phyloP scores from a whole-genome alignment of 2,113 vertebrate genomes.

The Xiphophorus couchianus region DNA sequence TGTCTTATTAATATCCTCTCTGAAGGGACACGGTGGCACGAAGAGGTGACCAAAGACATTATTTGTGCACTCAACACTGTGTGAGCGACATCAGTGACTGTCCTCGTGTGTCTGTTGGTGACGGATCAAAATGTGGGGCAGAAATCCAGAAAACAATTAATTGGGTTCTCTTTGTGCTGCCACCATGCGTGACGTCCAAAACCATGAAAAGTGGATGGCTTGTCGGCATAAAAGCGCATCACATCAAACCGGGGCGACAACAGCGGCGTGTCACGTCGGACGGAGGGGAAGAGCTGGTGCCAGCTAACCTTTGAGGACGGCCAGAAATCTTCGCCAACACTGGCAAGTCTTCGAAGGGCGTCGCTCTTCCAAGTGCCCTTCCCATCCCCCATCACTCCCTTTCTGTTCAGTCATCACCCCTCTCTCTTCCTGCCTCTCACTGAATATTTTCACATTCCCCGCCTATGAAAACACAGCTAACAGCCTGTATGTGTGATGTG shows the following conservation, averaged over 20 bases:
- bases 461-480: conserved; percentile 65
- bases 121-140: conserved; percentile 44
- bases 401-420: conserved; percentile 9
- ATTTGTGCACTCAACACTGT: neutral
- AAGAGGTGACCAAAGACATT: neutral
- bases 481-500: conserved; percentile 61
- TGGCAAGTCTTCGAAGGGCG: conserved; percentile 33
- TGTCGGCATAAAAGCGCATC: conserved; percentile 41
- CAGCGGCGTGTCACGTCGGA: conserved; percentile 59
- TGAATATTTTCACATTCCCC: conserved; percentile 68
- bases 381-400: neutral
- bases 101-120: conserved; percentile 13
- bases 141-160: conserved; percentile 44
- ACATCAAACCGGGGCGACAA: conserved; percentile 40
- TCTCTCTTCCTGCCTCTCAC: conserved; percentile 18
- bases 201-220: conserved; percentile 31
- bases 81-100: too few relatives aligned
- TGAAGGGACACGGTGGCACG: conserved; percentile 40
- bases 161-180: conserved; percentile 49
- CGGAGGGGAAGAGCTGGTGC: conserved; percentile 26
- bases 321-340: conserved; percentile 43
- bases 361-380: conserved; percentile 12
- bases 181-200: conserved; percentile 51
- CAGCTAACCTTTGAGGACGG: conserved; percentile 69
- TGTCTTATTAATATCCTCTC: conserved; percentile 63